phyloP scores from a whole-genome alignment of 2,797 vertebrate species.

The Pseudocheirus occidentalis region DNA sequence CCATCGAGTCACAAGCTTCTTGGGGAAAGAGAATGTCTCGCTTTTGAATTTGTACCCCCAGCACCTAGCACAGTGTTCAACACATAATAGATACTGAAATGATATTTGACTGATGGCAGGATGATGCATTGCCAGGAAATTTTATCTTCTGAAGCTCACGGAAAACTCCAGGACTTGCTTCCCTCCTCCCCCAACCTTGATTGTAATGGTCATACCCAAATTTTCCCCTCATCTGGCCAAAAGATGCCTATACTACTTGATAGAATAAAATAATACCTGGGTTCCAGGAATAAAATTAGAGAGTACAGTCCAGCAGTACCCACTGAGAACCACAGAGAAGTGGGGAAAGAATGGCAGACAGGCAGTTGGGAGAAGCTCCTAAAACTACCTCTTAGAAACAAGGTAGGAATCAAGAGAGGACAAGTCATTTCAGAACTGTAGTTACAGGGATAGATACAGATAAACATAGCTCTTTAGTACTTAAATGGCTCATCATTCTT shows the following conservation, averaged over 20 bases:
- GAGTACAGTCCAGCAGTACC: background rate
- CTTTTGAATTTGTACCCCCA: background rate
- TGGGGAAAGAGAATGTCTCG: background rate
- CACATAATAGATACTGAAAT: background rate
- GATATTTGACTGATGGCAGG: background rate
- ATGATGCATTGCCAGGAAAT: background rate
- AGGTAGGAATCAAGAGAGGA: background rate
- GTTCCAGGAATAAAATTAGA: background rate
- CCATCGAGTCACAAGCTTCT: background rate
- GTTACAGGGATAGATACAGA: background rate
- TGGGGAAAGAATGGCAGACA: background rate
- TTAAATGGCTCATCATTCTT: background rate
- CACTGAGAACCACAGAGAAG: background rate
- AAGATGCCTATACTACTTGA: background rate
- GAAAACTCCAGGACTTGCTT: background rate
- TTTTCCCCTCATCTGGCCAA: background rate
- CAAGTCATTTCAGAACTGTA: background rate
- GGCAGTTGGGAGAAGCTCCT: background rate
- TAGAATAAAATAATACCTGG: background rate
- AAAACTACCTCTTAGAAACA: background rate
- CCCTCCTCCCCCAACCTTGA: background rate
- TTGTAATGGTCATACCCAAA: background rate
- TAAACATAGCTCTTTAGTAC: background rate
- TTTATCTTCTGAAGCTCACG: background rate
- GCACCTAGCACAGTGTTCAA: background rate